A percentile compares a stretch with the other conserved stretches of the same genome.
These are phyloP conservation scores for Thyatira batis DNA, from an alignment of 2,888 invertebrate species.

Conservation along the genomic window DNA sequence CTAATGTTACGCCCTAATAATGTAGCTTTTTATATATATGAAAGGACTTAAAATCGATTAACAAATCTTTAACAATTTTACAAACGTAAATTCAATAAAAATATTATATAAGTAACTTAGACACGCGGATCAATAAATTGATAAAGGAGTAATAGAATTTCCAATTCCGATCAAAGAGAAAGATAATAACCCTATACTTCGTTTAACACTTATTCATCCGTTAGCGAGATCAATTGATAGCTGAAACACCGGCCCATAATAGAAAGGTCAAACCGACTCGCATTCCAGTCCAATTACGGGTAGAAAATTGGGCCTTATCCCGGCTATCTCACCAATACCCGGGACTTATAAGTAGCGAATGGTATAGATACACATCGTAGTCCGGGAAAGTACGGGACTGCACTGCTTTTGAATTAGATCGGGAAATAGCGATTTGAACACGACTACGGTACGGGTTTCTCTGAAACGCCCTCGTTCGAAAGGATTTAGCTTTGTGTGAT, in stretches of 20 bases:
- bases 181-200: neutral
- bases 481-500: neutral
- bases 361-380: neutral
- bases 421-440: neutral
- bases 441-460: neutral
- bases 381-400: neutral
- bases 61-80: no score
- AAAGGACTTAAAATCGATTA: no score
- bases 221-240: neutral
- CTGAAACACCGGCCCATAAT: neutral
- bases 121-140: no score
- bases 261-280: slow-evolving; percentile 4
- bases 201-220: neutral
- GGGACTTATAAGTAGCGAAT: neutral
- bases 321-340: neutral
- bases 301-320: slow-evolving; percentile 21
- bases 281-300: slow-evolving; percentile 24
- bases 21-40: no score
- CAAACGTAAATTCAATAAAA: no score
- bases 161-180: neutral
- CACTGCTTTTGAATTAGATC: neutral
- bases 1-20: no score
- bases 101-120: no score
- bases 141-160: no score
- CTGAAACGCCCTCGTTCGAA: neutral